Percentiles rank a stretch among this genome's conserved stretches.
Conservation (phyloP, 2,888 invertebrate genomes). For the Diarsia brunnea region DNA sequence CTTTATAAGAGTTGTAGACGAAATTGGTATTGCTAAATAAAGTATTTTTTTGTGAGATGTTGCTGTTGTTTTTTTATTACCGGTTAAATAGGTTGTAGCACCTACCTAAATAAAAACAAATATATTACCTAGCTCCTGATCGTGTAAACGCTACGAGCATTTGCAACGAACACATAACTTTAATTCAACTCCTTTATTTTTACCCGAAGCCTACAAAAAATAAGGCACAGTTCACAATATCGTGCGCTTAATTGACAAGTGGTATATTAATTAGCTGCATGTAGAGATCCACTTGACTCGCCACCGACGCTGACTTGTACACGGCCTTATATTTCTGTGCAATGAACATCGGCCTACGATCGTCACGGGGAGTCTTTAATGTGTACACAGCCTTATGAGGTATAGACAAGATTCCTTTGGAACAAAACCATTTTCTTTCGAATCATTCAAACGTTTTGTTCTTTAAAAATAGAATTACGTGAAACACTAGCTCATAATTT, state of each 20-base stretch:
- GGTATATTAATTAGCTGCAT: slow-evolving; percentile 67
- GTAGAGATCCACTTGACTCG: slow-evolving; percentile 69
- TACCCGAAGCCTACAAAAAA: slow-evolving; percentile 44
- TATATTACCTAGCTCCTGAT: background rate
- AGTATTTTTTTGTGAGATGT: too few relatives aligned
- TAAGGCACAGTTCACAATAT: slow-evolving; percentile 59
- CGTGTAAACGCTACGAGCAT: background rate
- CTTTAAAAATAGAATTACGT: background rate
- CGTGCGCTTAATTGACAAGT: slow-evolving; percentile 67
- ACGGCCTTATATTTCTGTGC: slow-evolving; percentile 69
- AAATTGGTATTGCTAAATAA: too few relatives aligned
- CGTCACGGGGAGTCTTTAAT: slow-evolving; percentile 72
- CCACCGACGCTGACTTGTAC: slow-evolving; percentile 64
- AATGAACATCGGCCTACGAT: slow-evolving; percentile 69
- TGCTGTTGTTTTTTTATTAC: too few relatives aligned
- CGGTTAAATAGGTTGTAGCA: background rate
- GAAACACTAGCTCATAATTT: background rate
- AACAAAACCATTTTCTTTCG: background rate
- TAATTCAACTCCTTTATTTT: slow-evolving; percentile 16
- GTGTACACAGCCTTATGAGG: slow-evolving; percentile 49
- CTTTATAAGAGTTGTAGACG: too few relatives aligned
- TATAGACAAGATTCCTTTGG: slow-evolving; percentile 32
- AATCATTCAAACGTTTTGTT: background rate
- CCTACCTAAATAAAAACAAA: background rate
- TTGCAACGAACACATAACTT: slow-evolving; percentile 7